These are phyloP conservation scores for Cossypha polioptera DNA, from an alignment of 2,797 vertebrate genomes.

Conservation along the genomic window DNA sequence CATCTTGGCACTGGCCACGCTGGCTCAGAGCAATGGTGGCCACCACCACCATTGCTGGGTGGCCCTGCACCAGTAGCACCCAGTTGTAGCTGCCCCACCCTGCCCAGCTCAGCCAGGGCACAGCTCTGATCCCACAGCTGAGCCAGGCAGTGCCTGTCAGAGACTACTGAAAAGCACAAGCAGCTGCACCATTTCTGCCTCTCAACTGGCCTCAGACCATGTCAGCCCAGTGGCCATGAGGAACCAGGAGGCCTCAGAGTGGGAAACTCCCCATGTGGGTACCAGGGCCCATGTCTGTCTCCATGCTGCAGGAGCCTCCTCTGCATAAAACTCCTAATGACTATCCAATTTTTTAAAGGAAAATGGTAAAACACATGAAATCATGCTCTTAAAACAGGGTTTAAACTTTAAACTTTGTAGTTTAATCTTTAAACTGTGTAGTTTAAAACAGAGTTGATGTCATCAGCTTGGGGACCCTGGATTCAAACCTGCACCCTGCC, in stretches of 20 bases:
- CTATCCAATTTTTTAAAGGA: neutral
- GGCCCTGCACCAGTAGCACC: neutral
- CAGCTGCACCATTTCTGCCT: neutral
- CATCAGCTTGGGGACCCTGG: neutral
- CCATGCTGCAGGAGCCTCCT: rapidly evolving
- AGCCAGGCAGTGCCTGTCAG: neutral
- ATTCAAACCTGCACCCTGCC: neutral
- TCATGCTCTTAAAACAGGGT: neutral
- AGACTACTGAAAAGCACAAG: neutral
- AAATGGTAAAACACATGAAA: neutral
- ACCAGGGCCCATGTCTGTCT: rapidly evolving
- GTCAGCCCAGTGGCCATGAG: neutral
- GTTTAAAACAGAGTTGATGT: neutral
- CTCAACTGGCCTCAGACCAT: neutral
- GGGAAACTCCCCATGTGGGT: rapidly evolving
- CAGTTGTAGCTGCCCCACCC: neutral
- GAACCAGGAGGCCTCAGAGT: neutral
- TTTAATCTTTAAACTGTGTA: too few relatives aligned
- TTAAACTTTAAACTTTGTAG: too few relatives aligned
- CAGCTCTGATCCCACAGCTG: neutral
- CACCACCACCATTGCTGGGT: neutral
- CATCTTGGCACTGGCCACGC: neutral
- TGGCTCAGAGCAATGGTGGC: neutral
- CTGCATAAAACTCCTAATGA: neutral
- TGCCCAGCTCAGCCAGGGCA: neutral